Evolutionary conservation across 2,797 vertebrate genomes (phyloP), one percentile per base, ranked within the genome.

Genomic region (Carcharodon carcharias): DNA sequence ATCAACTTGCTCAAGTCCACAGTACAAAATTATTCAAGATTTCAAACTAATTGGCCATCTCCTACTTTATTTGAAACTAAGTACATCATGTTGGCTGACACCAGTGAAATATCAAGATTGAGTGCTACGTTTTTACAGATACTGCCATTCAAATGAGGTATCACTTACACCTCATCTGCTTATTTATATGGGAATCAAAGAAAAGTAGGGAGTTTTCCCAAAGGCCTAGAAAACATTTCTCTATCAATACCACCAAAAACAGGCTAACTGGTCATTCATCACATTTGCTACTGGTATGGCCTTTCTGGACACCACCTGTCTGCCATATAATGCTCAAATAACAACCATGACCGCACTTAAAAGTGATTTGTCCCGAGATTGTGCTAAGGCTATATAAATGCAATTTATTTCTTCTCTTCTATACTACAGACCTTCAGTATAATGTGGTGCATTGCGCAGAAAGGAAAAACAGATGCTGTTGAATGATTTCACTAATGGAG

Each of bases 351-450:
- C 61, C 65, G 35, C 91, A 65, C 61, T 93, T 65, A 65, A 40
- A 93, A 93, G 35, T 65, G 91, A 65, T 93, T 63, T 93, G 91
- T 65, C n/a, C 31, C 16, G 7, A 93, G 35, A 63, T 93, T 93
- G 16, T 40, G 61, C 23, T 65, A 63, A 7, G 35, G n/a, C 61
- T 40, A 63, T 40, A 93, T 40, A 93, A 93, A 93, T n/a, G 58
- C 35, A 92, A 61, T 92, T 93, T 23, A 93, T 65, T 85, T 85
- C 18, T 85, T 65, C n/a, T 92, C 35, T 93, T 16, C 91, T 40
- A 63, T 65, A 58, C 61, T 45, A 31, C 16, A 26, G 7, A 93
- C n/a, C 35, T 40, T 65, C 56, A 92, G 58, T n/a, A 58, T 35
- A 89, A 58, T 35, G 54, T 58, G 28, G 54, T 28, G 31, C 54